Evolutionary conservation across 2,888 invertebrate species (phyloP), one percentile per base, ranked within the genome.

Genomic region (Drosophila mulleri): DNA sequence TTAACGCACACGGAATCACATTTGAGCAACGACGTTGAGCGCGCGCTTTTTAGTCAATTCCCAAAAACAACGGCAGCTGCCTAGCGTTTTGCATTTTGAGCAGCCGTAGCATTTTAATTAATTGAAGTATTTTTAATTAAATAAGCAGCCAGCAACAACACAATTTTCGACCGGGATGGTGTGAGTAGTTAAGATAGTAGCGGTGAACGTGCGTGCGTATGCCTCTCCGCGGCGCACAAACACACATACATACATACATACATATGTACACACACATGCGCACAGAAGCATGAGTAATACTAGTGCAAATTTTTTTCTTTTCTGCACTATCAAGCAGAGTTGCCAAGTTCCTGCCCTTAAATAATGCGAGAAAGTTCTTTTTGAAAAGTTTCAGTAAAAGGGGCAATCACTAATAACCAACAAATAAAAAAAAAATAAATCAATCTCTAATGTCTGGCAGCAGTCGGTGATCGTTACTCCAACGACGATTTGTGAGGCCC

Each of bases 71-170:
- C 59, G 61, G 42, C 48, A 58, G 39, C 42, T 59, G 53, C 48
- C 67, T 54, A 63, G 35, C 48, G 52, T 39, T 78, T 67, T 76
- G 64, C 71, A 71, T 89, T 82, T 79, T 56, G 48, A 68, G 32
- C 37, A 65, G 63, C 61, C 39, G n/a, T 42, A 67, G 63, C 67
- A 64, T 88, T 88, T 72, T 66, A 86, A 86, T 90, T 89, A 83
- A 88, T 89, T 87, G 71, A 75, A 89, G 88, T 82, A 85, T 90
- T 88, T 83, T 90, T 86, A 88, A 90, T 84, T 86, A 88, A 88
- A 83, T 79, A 82, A 78, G 59, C 79, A 75, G 67, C 54, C 56
- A 84, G 56, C 67, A 75, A 74, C 71, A 88, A 85, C 70, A 85
- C 48, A 85, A 67, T 70, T 48, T 64, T 71, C 66, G 72, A 75